Base-by-base conservation (phyloP, 2,888 invertebrate genomes). In the Cremastinae sp. region DNA sequence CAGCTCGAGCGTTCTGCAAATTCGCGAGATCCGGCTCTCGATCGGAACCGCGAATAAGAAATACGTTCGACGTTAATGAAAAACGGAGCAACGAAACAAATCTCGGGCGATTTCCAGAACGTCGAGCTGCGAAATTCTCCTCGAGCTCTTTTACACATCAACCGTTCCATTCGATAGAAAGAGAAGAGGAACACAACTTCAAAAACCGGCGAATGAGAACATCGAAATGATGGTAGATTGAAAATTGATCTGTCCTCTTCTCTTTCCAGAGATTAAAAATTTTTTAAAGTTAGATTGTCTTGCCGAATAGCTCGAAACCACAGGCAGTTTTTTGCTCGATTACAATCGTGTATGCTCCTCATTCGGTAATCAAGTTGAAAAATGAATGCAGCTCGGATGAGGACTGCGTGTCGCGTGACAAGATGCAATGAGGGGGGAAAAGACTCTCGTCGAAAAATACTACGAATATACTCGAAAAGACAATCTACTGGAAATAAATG, bases 111-210 rank as follows among this genome's bases (percentile, higher is more conserved):
- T 79, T 83, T 85, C 85, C 82, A 82, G 83, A 86, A 88, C 82
- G 82, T 85, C 83, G 81, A 79, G 83, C 85, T 83, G 82, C 43
- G 87, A 84, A 82, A 51, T 56, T 56, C 34, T 66, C 80, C 78
- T 85, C 85, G 84, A 88, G 81, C 85, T 87, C n/a, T n/a, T n/a
- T 87, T 87, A 83, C 88, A 86, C 86, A 88, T 81, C 87, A 87
- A 84, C 83, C 73, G 83, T 87, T 85, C 85, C 12, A 84, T 86
- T 88, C 85, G 83, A 84, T 88, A 71, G 4, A 58, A 58, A 58
- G 41, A 41, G 41, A 10, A 41, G 22, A 8, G 59, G 12, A 14
- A 45, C 0, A 22, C 0, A 38, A 18, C 18, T 43, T 22, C 14
- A 43, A 59, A 41, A 41, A 41, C n/a, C 71, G 65, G 65, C 43